Percentiles rank a stretch among this genome's conserved stretches.
These are phyloP conservation scores for Anoncus sp. DNA, from an alignment of 2,888 invertebrate species.

Conservation along the genomic window DNA sequence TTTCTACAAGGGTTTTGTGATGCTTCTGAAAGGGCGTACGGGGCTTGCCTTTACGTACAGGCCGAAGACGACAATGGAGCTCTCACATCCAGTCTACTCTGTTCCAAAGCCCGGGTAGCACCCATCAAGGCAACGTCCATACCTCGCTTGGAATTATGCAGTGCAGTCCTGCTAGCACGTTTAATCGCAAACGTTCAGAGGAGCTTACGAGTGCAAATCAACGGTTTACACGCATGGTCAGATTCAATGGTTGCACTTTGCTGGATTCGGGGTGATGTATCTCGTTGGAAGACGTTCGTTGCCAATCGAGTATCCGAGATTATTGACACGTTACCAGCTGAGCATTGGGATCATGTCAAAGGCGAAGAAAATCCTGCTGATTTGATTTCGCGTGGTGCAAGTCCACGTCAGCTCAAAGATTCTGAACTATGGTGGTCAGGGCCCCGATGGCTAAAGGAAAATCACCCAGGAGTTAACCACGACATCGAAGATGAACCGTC, in stretches of 20 bases:
- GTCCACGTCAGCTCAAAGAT: conserved; percentile 27
- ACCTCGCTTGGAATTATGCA: conserved; percentile 56
- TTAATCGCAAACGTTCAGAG: conserved; percentile 29
- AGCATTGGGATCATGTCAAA: conserved; percentile 62
- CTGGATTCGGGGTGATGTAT: conserved; percentile 59
- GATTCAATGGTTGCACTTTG: conserved; percentile 64
- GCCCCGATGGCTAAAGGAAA: conserved; percentile 45
- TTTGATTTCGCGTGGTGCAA: conserved; percentile 62
- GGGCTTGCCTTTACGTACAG: too few relatives aligned
- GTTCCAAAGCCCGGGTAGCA: too few relatives aligned
- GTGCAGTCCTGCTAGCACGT: conserved; percentile 49
- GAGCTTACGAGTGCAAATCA: neutral
- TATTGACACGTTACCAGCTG: conserved; percentile 40
- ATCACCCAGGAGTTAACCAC: neutral
- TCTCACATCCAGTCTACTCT: too few relatives aligned
- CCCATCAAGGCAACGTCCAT: conserved; percentile 61
- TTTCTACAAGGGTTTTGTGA: too few relatives aligned
- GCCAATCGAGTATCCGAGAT: conserved; percentile 62
- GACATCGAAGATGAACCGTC: neutral
- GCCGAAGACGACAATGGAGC: too few relatives aligned
- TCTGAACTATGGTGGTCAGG: conserved; percentile 65
- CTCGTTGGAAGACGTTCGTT: too few relatives aligned
- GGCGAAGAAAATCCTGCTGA: too few relatives aligned
- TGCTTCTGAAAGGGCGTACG: too few relatives aligned
- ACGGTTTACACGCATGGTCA: conserved; percentile 44